Conservation (phyloP, 2,113 vertebrate genomes). For the Corapipo altera region DNA sequence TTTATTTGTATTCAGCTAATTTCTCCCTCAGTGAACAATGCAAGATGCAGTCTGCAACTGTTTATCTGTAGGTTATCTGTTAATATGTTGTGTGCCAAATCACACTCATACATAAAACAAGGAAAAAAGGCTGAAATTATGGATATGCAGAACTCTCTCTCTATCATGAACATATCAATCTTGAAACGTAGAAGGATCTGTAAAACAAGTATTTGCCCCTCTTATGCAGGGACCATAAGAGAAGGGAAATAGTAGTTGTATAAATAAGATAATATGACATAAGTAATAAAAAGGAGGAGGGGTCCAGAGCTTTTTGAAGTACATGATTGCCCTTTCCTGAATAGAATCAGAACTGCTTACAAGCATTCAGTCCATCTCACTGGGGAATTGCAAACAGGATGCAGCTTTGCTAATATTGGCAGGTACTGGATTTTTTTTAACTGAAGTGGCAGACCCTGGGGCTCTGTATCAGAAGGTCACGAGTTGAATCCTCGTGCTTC, state of each 20-base stretch:
- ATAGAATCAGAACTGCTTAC: neutral
- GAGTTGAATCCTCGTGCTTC: neutral
- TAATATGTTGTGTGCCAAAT: neutral
- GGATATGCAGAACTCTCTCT: neutral
- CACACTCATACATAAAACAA: neutral
- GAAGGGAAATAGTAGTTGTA: neutral
- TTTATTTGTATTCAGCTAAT: neutral
- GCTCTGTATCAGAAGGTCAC: neutral
- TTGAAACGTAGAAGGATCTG: neutral
- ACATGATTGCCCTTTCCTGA: neutral
- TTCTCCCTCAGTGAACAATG: neutral
- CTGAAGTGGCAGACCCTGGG: neutral
- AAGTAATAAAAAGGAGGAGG: neutral
- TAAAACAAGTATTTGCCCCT: neutral
- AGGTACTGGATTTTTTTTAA: neutral
- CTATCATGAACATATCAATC: neutral
- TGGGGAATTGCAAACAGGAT: neutral
- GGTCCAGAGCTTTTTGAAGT: neutral
- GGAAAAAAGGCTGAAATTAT: neutral
- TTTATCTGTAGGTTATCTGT: neutral
- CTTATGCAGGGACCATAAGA: neutral
- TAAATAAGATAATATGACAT: neutral
- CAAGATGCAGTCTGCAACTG: neutral
- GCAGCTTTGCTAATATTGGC: slow-evolving; percentile 26
- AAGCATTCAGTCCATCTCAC: neutral